Evolutionary conservation across 2,113 vertebrate genomes (phyloP), one percentile per base, ranked within the genome.

Genomic region (Dicaeum eximium): DNA sequence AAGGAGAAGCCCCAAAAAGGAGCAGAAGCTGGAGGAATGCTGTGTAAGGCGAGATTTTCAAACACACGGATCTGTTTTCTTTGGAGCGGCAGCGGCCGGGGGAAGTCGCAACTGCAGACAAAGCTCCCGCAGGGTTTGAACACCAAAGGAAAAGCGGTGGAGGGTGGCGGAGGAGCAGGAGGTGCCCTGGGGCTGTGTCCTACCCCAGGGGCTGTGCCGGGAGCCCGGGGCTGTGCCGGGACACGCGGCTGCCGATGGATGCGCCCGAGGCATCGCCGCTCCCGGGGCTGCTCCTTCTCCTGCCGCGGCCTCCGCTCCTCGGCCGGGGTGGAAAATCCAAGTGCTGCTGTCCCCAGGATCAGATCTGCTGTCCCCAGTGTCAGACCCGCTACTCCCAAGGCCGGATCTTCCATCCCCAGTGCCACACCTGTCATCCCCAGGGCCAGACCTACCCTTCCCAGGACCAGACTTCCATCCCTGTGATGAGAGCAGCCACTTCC

Each of bases 1-100:
- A 80, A 92, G 92, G 91, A 95, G 92, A 95, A 96, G 77, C 80
- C 96, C 88, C 88, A 38, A 88, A 71, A 92, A 95, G 95, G 92
- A 94, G 86, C 88, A 88, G 93, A 17, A 95, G 89, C 94, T n/a
- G 86, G 60, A 93, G 93, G 92, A 90, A 90, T 82, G 93, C 87
- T 81, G 69, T 87, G 93, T 91, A 91, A 95, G 72, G 24, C 3
- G 81, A 93, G 94, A 64, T 79, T 86, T 75, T 78, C 58, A 91
- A 95, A 87, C 91, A 93, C 95, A 94, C 1, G 84, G 94, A 85
- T 74, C 80, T 93, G 86, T 95, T 95, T 95, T 80, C 88, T 84
- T 96, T 95, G 89, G 91, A 92, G 31, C 8, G 1, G 77, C 4
- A 31, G 81, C 3, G 5, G 84, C 60, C 2, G 4, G 28, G 80